These are phyloP conservation scores for Papilio elwesi DNA, from an alignment of 2,888 invertebrate species.

Conservation along the genomic window DNA sequence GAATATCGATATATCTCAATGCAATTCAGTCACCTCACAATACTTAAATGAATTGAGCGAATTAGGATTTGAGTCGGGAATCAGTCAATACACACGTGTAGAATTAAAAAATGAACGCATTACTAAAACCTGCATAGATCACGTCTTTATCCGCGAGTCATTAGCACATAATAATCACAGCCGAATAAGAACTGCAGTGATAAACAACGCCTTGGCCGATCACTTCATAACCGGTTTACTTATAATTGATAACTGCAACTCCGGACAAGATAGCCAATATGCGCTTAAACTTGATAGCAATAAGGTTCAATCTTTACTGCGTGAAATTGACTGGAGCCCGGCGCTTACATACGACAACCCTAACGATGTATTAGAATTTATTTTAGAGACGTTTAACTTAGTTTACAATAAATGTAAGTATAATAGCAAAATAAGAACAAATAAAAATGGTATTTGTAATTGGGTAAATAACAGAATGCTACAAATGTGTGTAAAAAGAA, in stretches of 20 bases:
- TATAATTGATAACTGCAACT: not conserved
- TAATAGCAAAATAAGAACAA: not conserved
- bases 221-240: constrained; percentile 15
- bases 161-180: not conserved
- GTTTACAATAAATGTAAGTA: not conserved
- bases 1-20: not conserved
- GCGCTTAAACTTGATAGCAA: not conserved
- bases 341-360: constrained; percentile 12
- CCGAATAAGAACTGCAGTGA: not conserved
- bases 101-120: too few relatives aligned
- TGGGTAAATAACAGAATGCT: constrained; percentile 2
- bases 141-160: not conserved
- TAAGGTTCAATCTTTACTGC: constrained; percentile 2
- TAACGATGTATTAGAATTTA: constrained; percentile 6
- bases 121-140: not conserved
- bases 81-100: constrained; percentile 9
- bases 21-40: not conserved
- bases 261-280: not conserved
- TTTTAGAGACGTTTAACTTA: not conserved
- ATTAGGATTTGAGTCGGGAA: constrained; percentile 4
- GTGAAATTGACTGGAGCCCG: constrained; percentile 15
- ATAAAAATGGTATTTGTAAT: not conserved
- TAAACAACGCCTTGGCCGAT: constrained; percentile 6
- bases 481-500: constrained; percentile 8
- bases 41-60: constrained; percentile 11